These are phyloP conservation scores for Nannoperca australis DNA, from an alignment of 2,797 vertebrate species.

Conservation along the genomic window DNA sequence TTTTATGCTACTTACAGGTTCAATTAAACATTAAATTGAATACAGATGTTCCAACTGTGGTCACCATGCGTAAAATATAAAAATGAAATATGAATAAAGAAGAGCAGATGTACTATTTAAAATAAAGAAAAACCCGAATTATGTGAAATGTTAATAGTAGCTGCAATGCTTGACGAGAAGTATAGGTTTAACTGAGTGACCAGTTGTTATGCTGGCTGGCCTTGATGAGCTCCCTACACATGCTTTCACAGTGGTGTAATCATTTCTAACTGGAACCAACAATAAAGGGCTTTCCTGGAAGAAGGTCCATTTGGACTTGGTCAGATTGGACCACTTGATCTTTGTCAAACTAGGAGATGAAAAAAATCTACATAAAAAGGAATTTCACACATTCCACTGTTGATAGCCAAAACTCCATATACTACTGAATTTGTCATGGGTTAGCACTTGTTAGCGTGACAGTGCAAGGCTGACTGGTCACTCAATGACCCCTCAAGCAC, in stretches of 20 bases:
- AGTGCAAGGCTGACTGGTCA: conserved; percentile 48
- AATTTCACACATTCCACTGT: conserved; percentile 44
- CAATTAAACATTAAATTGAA: background rate
- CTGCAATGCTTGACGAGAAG: conserved; percentile 11
- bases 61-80: background rate
- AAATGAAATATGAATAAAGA: background rate
- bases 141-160: background rate
- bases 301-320: conserved; percentile 29
- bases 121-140: background rate
- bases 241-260: conserved; percentile 41
- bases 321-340: conserved; percentile 40
- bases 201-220: background rate
- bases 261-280: conserved; percentile 34
- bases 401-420: conserved; percentile 42
- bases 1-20: background rate
- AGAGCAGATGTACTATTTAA: background rate
- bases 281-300: conserved; percentile 43
- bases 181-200: conserved; percentile 13
- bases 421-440: conserved; percentile 46
- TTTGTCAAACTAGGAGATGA: conserved; percentile 41
- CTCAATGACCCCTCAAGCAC: conserved; percentile 46
- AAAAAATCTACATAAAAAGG: conserved; percentile 22
- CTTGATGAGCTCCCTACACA: conserved; percentile 18
- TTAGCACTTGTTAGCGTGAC: conserved; percentile 59
- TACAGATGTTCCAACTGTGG: background rate